Conservation (phyloP, 2,888 invertebrate genomes). For the Diploptera punctata region DNA sequence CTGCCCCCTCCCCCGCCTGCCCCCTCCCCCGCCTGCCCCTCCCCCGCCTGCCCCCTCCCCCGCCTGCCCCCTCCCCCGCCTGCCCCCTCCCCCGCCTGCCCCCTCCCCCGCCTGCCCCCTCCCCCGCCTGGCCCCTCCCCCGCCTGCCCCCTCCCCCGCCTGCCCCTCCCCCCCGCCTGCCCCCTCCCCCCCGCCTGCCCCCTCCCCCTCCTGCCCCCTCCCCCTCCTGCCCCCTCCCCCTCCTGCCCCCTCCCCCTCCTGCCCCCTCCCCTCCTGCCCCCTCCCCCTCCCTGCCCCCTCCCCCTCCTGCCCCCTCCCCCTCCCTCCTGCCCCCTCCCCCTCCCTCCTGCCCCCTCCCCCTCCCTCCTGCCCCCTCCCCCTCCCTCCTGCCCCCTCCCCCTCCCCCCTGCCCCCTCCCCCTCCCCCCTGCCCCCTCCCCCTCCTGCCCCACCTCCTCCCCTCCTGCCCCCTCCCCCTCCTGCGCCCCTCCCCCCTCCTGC, state of each 20-base stretch:
- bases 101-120: not conserved
- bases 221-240: not conserved
- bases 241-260: not conserved
- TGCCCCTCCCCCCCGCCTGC: not conserved
- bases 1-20: no score
- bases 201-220: not conserved
- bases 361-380: not conserved
- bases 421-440: not conserved
- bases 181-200: not conserved
- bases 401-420: not conserved
- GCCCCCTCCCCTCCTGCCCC: not conserved
- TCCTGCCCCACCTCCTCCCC: not conserved
- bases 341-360: not conserved
- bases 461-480: not conserved
- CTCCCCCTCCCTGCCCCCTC: not conserved
- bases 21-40: no score
- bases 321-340: not conserved
- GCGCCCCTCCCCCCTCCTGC: not conserved
- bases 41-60: no score
- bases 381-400: not conserved
- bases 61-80: no score
- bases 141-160: no score
- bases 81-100: no score
- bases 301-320: not conserved
- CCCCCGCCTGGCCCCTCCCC: not conserved